Conservation (phyloP, 1,140 invertebrate genomes). For the Vanessa atalanta region DNA sequence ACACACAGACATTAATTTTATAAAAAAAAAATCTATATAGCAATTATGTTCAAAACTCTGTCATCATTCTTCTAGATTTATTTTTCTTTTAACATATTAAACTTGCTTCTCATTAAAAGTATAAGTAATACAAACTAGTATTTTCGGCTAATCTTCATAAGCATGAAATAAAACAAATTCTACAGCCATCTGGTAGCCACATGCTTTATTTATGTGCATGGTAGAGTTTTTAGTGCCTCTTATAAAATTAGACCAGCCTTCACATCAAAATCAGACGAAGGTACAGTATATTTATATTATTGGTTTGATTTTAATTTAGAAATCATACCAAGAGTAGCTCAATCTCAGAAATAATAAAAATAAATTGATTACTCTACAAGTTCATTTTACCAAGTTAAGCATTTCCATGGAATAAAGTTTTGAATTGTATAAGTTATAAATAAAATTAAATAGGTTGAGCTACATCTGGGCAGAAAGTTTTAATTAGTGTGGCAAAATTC, state of each 20-base stretch:
- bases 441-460: background rate
- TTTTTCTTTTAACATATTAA: background rate
- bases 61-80: background rate
- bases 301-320: background rate
- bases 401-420: too few relatives aligned
- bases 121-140: background rate
- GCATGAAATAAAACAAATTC: slow-evolving; percentile 55
- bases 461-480: slow-evolving; percentile 7
- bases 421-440: background rate
- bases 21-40: background rate
- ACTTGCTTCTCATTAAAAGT: background rate
- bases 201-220: slow-evolving; percentile 52
- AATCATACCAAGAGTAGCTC: background rate
- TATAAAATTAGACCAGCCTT: slow-evolving; percentile 21
- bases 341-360: background rate
- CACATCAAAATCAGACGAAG: slow-evolving; percentile 55
- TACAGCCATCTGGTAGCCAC: slow-evolving; percentile 67
- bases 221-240: slow-evolving; percentile 48
- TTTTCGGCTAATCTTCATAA: slow-evolving; percentile 8
- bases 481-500: background rate
- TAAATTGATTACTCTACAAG: background rate
- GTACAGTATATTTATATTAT: slow-evolving; percentile 45
- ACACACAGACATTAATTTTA: too few relatives aligned
- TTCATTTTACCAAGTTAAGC: background rate
- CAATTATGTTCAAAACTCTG: background rate